Base-by-base conservation (phyloP, 2,113 vertebrate genomes). In the Mastomys natalensis region DNA sequence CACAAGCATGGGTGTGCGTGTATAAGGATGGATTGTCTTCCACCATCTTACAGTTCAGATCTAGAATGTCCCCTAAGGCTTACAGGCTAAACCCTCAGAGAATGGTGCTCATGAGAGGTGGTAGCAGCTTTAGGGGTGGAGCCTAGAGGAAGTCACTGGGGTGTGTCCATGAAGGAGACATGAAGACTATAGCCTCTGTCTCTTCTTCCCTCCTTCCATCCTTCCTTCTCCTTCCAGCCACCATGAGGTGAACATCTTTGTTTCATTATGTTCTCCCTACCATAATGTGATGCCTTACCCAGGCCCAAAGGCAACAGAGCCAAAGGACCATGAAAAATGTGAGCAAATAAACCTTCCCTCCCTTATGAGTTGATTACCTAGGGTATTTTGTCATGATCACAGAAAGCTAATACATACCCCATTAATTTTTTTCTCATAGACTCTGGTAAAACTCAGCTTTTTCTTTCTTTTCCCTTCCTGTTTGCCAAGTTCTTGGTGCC, bases 131-230 rank as follows among this genome's bases (percentile, higher is more conserved):
- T 68, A 13, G 24, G 5, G 13, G 9, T 43, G 8, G 5, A 29
- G 37, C 24, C 37, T 58, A 40, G 24, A 29, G 22, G 51, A 40
- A 89, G 70, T 76, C 53, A 22, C 53, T 89, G 29, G 53, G 51
- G 51, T 21, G 17, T 0, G 10, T 9, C n/a, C 53, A 12, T 0
- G 26, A 34, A 40, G 53, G 26, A 21, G 26, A 34, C 9, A 31
- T 60, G 7, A 58, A 17, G 72, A 45, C 29, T 15, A 1, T 16
- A 9, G 22, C 26, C 51, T 85, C 81, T 45, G 24, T 58, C n/a
- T 64, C 82, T 64, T 40, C 40, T 70, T 55, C 45, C 22, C 24
- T 53, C 37, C 51, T 58, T 43, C 53, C 7, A 12, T 43, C 40
- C 55, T 22, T 60, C 45, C 7, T 5, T 45, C 37, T 21, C 40